Evolutionary conservation across 2,888 invertebrate species (phyloP).

Genomic region (Parnassius apollo): DNA sequence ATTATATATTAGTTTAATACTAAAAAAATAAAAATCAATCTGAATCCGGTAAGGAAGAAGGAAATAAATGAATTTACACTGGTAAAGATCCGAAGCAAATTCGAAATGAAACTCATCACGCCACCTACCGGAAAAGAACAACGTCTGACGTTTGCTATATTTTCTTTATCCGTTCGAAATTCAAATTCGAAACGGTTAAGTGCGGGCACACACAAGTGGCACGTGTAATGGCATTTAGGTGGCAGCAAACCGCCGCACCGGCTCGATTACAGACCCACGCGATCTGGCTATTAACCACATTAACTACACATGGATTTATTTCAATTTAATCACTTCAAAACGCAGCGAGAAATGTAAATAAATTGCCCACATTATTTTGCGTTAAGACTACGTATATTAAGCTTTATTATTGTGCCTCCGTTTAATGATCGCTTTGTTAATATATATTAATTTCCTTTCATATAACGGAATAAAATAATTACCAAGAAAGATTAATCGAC

Average conservation of each 20-base stretch:
- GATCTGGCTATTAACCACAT: slow-evolving; percentile 49
- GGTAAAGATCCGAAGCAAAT: too few relatives aligned
- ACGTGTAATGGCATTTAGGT: slow-evolving; percentile 42
- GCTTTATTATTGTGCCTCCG: slow-evolving; percentile 17
- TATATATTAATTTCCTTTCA: slow-evolving; percentile 4
- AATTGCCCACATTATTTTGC: slow-evolving; percentile 25
- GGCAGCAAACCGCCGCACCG: slow-evolving; percentile 48
- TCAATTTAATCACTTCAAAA: slow-evolving; percentile 26
- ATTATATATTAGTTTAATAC: too few relatives aligned
- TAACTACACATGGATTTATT: slow-evolving; percentile 32
- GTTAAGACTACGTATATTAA: slow-evolving; percentile 21
- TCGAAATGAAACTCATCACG: too few relatives aligned
- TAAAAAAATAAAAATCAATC: too few relatives aligned
- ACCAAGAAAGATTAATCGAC: too few relatives aligned
- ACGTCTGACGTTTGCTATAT: slow-evolving; percentile 5
- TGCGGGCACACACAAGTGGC: slow-evolving; percentile 19
- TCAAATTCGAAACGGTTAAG: slow-evolving; percentile 11
- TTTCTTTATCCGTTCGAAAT: slow-evolving; percentile 8
- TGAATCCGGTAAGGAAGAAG: too few relatives aligned
- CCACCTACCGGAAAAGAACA: not conserved
- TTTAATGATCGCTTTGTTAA: slow-evolving; percentile 12
- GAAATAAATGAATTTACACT: too few relatives aligned
- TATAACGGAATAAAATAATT: too few relatives aligned
- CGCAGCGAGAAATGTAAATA: slow-evolving; percentile 28
- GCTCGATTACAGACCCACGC: slow-evolving; percentile 52